Evolutionary conservation across 2,888 invertebrate species (phyloP), one percentile per base, ranked within the genome.

Genomic region (Macropis europaea): DNA sequence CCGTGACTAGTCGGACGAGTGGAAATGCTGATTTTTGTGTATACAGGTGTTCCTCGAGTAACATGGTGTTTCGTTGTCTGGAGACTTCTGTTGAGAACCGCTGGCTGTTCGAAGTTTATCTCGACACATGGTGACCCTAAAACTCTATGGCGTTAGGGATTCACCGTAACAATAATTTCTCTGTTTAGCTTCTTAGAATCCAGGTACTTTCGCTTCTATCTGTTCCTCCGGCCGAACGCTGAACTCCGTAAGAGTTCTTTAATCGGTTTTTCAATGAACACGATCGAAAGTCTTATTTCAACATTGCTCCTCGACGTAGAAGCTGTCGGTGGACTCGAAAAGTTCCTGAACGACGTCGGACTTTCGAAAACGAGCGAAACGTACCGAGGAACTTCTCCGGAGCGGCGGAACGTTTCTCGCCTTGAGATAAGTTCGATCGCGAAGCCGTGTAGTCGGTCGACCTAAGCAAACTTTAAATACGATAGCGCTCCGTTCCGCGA

Each of bases 101-200:
- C 73, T 68, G 68, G 24, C 24, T 38, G 68, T 63, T 42, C 28
- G 57, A 36, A 57, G 74, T 66, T 74, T 74, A 76, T 74, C 76
- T 74, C 64, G 45, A 48, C 59, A 43, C 62, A 34, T 53, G 67
- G 52, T 48, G 47, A 59, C 47, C 68, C 54, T 76, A 66, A 74
- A 74, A 70, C 62, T 74, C 59, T 54, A 52, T 26, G 42, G 53
- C 52, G 70, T 61, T 57, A 57, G 50, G 42, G 56, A 74, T 56
- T 74, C 70, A 53, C 57, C 63, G 52, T 70, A 74, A 76, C 76
- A 66, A 74, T 76, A 74, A 74, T 74, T 74, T 62, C 67, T 59
- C 62, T 59, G 72, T 67, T 74, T 74, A 72, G 59, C 72, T 72
- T 72, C 45, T 30, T 59, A 24, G 50, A 63, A 40, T 43, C 54